Percentiles rank a stretch among this genome's conserved stretches.
Conservation (phyloP, 2,113 vertebrate genomes). For the Alexandromys fortis region DNA sequence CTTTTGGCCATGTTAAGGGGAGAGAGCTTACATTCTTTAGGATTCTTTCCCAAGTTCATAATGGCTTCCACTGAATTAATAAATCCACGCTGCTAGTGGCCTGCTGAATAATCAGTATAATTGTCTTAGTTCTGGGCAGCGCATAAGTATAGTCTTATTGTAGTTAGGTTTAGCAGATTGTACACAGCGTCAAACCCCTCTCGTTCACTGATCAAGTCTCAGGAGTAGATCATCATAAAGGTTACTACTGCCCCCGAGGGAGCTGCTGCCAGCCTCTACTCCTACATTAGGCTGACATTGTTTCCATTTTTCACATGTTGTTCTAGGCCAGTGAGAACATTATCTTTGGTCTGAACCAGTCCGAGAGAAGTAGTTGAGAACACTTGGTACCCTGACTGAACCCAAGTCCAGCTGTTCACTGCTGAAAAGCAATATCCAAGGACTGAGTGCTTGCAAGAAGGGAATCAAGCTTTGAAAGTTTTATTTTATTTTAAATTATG, state of each 20-base stretch:
- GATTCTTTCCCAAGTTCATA: not conserved
- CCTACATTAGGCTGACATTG: not conserved
- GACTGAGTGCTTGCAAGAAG: not conserved
- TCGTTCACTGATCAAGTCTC: not conserved
- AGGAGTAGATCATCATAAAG: not conserved
- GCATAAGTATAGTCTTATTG: not conserved
- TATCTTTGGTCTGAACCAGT: not conserved
- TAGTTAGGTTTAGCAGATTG: not conserved
- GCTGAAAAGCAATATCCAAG: not conserved
- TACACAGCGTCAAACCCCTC: not conserved
- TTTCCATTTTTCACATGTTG: slow-evolving; percentile 32
- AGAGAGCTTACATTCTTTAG: not conserved
- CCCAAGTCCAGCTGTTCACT: not conserved
- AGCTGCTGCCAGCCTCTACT: not conserved
- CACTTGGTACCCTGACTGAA: not conserved
- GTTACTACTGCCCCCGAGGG: not conserved
- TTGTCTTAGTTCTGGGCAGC: not conserved
- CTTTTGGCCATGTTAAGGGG: not conserved
- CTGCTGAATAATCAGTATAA: not conserved
- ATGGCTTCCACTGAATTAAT: not conserved
- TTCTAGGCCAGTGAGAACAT: not conserved
- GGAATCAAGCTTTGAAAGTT: not conserved
- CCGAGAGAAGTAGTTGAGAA: not conserved
- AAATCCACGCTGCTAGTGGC: not conserved
- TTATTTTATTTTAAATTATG: not conserved